A percentile compares a stretch with the other conserved stretches of the same genome.
Conservation (phyloP, 1,140 invertebrate genomes). For the Globodera rostochiensis region DNA sequence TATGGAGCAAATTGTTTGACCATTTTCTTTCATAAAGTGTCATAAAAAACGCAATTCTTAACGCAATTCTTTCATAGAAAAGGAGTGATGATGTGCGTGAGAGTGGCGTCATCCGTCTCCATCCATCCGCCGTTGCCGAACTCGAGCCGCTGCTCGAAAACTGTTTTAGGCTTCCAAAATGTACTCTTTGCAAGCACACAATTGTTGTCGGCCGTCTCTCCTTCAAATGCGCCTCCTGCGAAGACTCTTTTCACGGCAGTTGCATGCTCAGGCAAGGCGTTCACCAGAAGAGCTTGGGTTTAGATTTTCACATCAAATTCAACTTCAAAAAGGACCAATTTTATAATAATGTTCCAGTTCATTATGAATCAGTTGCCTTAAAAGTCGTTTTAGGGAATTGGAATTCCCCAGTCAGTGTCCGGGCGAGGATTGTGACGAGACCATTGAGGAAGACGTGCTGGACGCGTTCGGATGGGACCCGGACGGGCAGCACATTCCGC, state of each 20-base stretch:
- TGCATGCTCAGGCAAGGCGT: conserved; percentile 27
- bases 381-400: not conserved
- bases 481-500: conserved; percentile 15
- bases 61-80: not conserved
- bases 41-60: not conserved
- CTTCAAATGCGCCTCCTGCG: conserved; percentile 13
- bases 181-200: conserved; percentile 26
- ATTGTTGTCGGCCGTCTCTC: conserved; percentile 31
- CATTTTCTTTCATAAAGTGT: not conserved
- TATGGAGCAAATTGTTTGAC: too few relatives aligned
- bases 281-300: not conserved
- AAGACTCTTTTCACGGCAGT: conserved; percentile 14
- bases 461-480: conserved; percentile 26
- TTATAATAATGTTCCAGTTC: not conserved
- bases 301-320: too few relatives aligned
- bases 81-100: not conserved
- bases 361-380: not conserved
- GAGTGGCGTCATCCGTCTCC: conserved; percentile 24
- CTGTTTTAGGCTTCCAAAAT: conserved; percentile 11
- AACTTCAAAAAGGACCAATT: not conserved
- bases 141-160: conserved; percentile 13
- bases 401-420: conserved; percentile 24
- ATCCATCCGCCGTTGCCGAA: conserved; percentile 28
- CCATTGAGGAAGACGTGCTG: conserved; percentile 14
- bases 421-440: not conserved